Evolutionary conservation across 1,140 invertebrate genomes (phyloP), one percentile per base, ranked within the genome.

Genomic region (Leptinotarsa undecemlineata): DNA sequence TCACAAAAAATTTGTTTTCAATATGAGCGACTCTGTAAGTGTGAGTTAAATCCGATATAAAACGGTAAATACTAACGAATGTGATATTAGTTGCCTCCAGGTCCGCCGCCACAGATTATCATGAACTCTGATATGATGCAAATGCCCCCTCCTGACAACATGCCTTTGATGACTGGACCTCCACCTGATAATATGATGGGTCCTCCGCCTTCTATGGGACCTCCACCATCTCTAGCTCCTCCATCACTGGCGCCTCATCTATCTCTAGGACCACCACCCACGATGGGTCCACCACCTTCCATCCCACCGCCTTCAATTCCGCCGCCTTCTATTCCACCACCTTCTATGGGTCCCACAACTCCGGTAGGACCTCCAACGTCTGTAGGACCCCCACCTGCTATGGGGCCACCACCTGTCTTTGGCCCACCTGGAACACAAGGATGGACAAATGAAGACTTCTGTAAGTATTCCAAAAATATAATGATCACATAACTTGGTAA

Each of bases 401-500:
- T 71, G 23, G 51, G 48, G 15, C 26, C 71, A 17, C 60, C 23
- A 64, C 47, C 71, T 21, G 47, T 20, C 47, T 72, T 72, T 64
- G 60, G 61, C 13, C 71, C 71, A 14, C 71, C 71, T 57, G 71
- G 71, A n/a, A 72, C 71, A 19, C 71, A 72, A 47, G 71, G 61
- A 64, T 72, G 71, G 71, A 20, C 61, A n/a, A 72, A 63, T 63
- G 71, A 72, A 19, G 71, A 72, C 6, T 72, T 72, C 47, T 26
- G 71, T 72, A 64, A 64, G 60, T 72, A 64, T 17, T 33, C 5
- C 11, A 42, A 42, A 42, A 42, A 42, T 33, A 33, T 33, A 33
- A 8, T 33, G 33, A 33, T 33, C 33, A 33, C 33, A 33, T 8
- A 8, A 33, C 33, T 33, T 33, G 33, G 33, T 6, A 33, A 33